Percentiles rank a stretch among this genome's conserved stretches.
These are phyloP conservation scores for Anarsia innoxiella DNA, from an alignment of 2,888 invertebrate species.

Conservation along the genomic window DNA sequence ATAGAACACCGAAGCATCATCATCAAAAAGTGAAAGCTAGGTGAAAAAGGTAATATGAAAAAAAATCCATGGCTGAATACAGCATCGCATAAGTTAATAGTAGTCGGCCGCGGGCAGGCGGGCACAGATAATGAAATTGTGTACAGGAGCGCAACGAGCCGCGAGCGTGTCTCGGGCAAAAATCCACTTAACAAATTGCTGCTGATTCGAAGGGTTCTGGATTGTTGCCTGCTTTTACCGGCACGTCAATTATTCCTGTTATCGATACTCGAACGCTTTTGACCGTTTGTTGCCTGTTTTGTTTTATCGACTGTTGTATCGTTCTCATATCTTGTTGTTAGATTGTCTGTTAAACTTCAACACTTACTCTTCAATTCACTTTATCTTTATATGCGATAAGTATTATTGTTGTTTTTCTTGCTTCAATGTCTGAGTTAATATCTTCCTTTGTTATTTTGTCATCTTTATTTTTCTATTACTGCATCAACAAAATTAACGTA, in stretches of 20 bases:
- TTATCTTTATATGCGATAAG: too few species aligned
- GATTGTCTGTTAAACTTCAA: too few species aligned
- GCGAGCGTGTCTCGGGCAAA: slow-evolving; percentile 74
- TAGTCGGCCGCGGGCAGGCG: slow-evolving; percentile 53
- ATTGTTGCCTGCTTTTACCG: slow-evolving; percentile 71
- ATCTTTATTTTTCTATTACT: too few species aligned
- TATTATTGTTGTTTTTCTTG: too few species aligned
- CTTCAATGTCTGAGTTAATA: too few species aligned
- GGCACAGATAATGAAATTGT: slow-evolving; percentile 74
- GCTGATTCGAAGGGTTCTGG: slow-evolving; percentile 74
- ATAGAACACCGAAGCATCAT: too few species aligned
- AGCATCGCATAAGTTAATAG: slow-evolving; percentile 68
- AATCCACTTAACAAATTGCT: slow-evolving; percentile 77
- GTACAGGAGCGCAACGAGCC: slow-evolving; percentile 74
- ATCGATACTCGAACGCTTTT: slow-evolving; percentile 56
- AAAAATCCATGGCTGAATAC: slow-evolving; percentile 42
- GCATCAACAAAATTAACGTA: too few species aligned
- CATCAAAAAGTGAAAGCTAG: too few species aligned
- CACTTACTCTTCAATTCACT: too few species aligned
- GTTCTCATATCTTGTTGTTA: neutral
- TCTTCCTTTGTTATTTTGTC: too few species aligned
- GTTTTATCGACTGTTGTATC: slow-evolving; percentile 2
- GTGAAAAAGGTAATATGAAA: too few species aligned
- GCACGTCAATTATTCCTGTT: slow-evolving; percentile 66
- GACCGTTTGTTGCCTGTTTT: slow-evolving; percentile 26